Base-by-base conservation (phyloP, 2,113 vertebrate species). In the Syngnathoides biaculeatus region DNA sequence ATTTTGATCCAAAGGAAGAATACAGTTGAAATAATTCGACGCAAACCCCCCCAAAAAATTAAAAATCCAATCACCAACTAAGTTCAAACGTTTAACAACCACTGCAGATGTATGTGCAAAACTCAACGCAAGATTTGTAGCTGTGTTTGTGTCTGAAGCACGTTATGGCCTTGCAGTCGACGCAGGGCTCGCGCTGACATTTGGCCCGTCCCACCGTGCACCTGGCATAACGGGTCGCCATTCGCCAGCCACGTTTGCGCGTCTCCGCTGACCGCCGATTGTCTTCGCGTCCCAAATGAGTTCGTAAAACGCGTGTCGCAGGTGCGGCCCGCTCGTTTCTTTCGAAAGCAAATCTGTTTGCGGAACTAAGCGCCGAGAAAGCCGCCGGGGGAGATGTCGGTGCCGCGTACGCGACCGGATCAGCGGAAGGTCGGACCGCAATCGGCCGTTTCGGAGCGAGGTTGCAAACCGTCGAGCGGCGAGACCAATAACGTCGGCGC, bases 211-310 rank as follows among this genome's bases (percentile, higher is more conserved):
- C 92, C 90, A 88, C 87, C 92, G 88, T 87, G 92, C 85, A 82
- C 84, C 84, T 79, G 91, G 93, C 92, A 91, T 92, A 90, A 20
- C 92, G 45, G 5, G 90, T 93, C 94, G 94, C 92, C 93, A 92
- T 93, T 93, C 90, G 88, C 89, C 77, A 82, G 89, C 82, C 78
- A 91, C 88, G 87, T 93, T 93, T 92, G 72, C 65, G 73, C 65
- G 91, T 93, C 95, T 95, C 92, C 89, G 92, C 30, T 35, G 30
- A 35, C 30, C 30, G 90, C 93, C 87, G 91, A 87, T 92, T 93
- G 95, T 94, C 95, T 94, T 94, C 90, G 96, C 95, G 95, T 88
- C 83, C 40, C 90, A 91, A 95, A 91, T 84, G 92, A 94, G 92
- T 95, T 95, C 95, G 95, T 95, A 94, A 93, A 93, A 94, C 80